Base-by-base conservation (phyloP, 2,797 vertebrate genomes). In the Xenops minutus region DNA sequence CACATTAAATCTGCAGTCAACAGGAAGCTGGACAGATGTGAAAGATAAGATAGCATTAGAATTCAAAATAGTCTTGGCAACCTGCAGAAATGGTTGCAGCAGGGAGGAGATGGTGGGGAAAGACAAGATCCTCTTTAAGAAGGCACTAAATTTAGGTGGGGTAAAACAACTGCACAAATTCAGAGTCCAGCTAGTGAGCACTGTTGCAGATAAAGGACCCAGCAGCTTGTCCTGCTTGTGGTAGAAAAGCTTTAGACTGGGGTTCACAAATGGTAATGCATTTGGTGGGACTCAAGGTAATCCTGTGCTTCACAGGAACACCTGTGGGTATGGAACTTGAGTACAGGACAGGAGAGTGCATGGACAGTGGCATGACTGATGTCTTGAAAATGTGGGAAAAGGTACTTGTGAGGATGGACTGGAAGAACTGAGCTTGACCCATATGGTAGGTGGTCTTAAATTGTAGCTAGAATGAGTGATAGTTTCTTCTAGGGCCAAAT, bases 21-120 rank as follows among this genome's bases (percentile, higher is more conserved):
- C 96, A 95, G 95, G 96, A 95, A 95, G 74, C 85, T 93, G 88
- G 92, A 81, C n/a, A 78, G 93, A 93, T 95, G 87, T 23, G 61
- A 62, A 84, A 86, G 96, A 92, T 96, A 84, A 95, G 92, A 96
- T 92, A 93, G 69, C 55, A 6, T 75, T 80, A 85, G 59, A 90
- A 86, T 73, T 95, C 63, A 94, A 55, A 93, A 79, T 73, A 81
- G 58, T 41, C 73, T 88, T 86, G 92, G 86, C 32, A 10, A 39
- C 37, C 30, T 46, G 68, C 16, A 90, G 64, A 64, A 93, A 34
- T 62, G 30, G 39, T 84, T 88, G 30, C 1, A 10, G n/a, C 46
- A 59, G 46, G 54, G 73, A 84, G 71, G 67, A 90, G 89, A 20
- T 69, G 84, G 67, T 66, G 61, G 46, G 58, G 67, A 54, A 94